These are phyloP conservation scores for Schizopygopsis pylzovi DNA, from an alignment of 2,797 vertebrate genomes.

Conservation along the genomic window DNA sequence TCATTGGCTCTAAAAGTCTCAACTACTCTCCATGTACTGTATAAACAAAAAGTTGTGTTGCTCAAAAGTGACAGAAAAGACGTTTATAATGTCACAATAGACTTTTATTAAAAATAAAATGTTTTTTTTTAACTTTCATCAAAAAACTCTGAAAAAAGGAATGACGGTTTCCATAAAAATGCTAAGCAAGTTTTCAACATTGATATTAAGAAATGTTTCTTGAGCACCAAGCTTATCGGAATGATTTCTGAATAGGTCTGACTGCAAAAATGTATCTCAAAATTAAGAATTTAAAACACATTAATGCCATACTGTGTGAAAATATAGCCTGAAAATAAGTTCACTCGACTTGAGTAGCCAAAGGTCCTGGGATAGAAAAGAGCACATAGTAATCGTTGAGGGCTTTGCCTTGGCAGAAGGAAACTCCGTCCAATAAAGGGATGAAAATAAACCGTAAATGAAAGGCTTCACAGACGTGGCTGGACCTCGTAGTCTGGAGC, in stretches of 20 bases:
- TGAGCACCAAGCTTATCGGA: slow-evolving; percentile 13
- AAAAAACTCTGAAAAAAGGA: neutral
- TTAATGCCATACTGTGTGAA: slow-evolving; percentile 31
- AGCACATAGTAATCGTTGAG: slow-evolving; percentile 64
- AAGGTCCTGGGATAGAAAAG: slow-evolving; percentile 51
- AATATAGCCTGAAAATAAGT: slow-evolving; percentile 37
- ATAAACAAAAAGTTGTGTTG: neutral
- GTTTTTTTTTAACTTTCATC: neutral
- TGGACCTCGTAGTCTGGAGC: slow-evolving; percentile 56
- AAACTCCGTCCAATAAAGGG: slow-evolving; percentile 62
- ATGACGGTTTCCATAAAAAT: neutral
- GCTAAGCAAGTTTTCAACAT: neutral
- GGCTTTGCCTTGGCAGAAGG: slow-evolving; percentile 53
- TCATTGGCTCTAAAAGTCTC: slow-evolving; percentile 33
- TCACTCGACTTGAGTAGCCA: slow-evolving; percentile 23
- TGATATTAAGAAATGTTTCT: neutral
- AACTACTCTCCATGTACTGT: neutral
- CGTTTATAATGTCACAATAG: neutral
- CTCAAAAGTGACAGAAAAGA: neutral
- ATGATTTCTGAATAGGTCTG: slow-evolving; percentile 7
- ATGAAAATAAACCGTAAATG: slow-evolving; percentile 68
- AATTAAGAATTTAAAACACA: slow-evolving; percentile 26
- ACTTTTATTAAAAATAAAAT: neutral
- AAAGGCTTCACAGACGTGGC: slow-evolving; percentile 62
- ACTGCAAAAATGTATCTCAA: slow-evolving; percentile 6